phyloP scores from a whole-genome alignment of 1,140 invertebrate genomes.

The Nymphalis io region DNA sequence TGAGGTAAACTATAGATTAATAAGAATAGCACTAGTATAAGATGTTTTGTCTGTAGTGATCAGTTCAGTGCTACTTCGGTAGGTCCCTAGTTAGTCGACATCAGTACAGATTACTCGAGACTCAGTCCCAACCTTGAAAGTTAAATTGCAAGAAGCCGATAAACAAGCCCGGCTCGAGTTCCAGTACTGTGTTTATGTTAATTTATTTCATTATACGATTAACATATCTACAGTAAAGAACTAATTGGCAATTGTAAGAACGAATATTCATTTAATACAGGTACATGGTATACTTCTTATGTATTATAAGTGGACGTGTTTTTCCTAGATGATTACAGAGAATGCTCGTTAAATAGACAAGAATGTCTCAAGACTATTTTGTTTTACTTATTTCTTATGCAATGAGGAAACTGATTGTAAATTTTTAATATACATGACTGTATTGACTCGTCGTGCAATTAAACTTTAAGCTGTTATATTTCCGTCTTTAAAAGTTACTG shows the following conservation, averaged over 20 bases:
- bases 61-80: slow-evolving; percentile 18
- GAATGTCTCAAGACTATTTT: slow-evolving; percentile 1
- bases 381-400: slow-evolving; percentile 24
- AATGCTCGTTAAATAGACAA: slow-evolving; percentile 14
- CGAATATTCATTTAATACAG: slow-evolving; percentile 21
- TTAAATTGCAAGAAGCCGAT: slow-evolving; percentile 60
- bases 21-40: not conserved
- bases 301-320: slow-evolving; percentile 16
- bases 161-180: slow-evolving; percentile 48
- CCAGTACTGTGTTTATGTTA: slow-evolving; percentile 57
- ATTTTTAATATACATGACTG: slow-evolving; percentile 8
- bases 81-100: slow-evolving; percentile 48
- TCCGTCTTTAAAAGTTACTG: slow-evolving; percentile 17
- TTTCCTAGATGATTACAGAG: slow-evolving; percentile 20
- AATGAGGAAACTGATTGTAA: slow-evolving; percentile 30
- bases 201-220: slow-evolving; percentile 61
- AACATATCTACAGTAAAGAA: slow-evolving; percentile 48
- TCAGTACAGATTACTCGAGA: slow-evolving; percentile 45
- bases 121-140: slow-evolving; percentile 60
- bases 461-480: slow-evolving; percentile 26
- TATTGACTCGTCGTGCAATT: slow-evolving; percentile 25
- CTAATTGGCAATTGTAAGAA: slow-evolving; percentile 31
- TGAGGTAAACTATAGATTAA: not conserved
- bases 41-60: not conserved
- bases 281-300: slow-evolving; percentile 9